Conservation (phyloP, 2,797 vertebrate species). For the Cynodonichthys magdalenae region DNA sequence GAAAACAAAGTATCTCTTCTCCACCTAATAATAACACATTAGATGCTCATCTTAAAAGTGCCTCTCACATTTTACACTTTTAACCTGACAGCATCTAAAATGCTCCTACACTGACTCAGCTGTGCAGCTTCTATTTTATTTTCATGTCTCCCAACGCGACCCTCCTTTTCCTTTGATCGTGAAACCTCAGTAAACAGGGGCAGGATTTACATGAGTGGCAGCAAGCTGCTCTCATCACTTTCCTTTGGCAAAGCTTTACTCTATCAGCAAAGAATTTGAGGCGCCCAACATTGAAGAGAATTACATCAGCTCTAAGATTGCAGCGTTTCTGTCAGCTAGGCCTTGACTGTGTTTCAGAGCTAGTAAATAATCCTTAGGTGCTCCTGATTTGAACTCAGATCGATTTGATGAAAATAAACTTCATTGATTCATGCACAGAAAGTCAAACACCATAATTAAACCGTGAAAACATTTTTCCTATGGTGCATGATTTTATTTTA, state of each 20-base stretch:
- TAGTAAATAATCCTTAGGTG: constrained; percentile 69
- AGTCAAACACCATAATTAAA: constrained; percentile 46
- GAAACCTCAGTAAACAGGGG: constrained; percentile 56
- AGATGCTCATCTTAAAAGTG: constrained; percentile 31
- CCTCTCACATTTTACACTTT: constrained; percentile 21
- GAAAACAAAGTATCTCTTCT: constrained; percentile 79
- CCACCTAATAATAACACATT: constrained; percentile 71
- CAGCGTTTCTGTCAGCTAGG: constrained; percentile 60
- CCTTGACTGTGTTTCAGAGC: constrained; percentile 48
- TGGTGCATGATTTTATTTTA: too few species aligned
- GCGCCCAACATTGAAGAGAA: constrained; percentile 59
- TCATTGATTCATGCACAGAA: constrained; percentile 15
- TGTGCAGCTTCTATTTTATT: constrained; percentile 34
- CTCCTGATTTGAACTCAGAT: constrained; percentile 63
- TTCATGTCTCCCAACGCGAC: constrained; percentile 22
- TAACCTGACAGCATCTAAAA: constrained; percentile 25
- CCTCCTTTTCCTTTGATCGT: constrained; percentile 60
- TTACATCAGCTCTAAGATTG: constrained; percentile 66
- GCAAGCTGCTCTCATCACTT: constrained; percentile 69
- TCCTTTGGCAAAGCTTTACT: constrained; percentile 53
- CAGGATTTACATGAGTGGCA: constrained; percentile 69
- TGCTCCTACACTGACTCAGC: constrained; percentile 55
- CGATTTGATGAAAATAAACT: constrained; percentile 56
- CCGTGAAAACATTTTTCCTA: constrained; percentile 44
- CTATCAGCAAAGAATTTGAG: constrained; percentile 54